Evolutionary conservation across 2,888 invertebrate species (phyloP).

Genomic region (Melieria picta): DNA sequence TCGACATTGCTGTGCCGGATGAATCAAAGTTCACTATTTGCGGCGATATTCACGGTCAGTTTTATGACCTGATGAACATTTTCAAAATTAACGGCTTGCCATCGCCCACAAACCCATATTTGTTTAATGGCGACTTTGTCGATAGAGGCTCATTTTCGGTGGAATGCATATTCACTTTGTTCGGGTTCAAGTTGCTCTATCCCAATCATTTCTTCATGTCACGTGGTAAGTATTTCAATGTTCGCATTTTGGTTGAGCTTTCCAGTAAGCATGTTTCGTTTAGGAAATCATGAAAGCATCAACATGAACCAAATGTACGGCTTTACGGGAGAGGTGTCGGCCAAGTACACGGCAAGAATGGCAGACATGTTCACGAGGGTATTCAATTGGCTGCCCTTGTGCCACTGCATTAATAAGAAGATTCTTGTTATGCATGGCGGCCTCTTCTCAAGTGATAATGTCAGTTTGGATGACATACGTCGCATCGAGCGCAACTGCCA

Average conservation of each 20-base stretch:
- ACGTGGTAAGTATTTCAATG: slow-evolving; percentile 76
- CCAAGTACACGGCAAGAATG: slow-evolving; percentile 95
- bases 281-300: slow-evolving; percentile 97
- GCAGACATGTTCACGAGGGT: slow-evolving; percentile 98
- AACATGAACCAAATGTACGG: slow-evolving; percentile 99
- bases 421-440: slow-evolving; percentile 97
- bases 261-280: slow-evolving; percentile 30
- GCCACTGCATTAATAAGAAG: slow-evolving; percentile 90
- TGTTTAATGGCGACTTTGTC: slow-evolving; percentile 99
- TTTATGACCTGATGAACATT: slow-evolving; percentile 97
- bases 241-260: neutral
- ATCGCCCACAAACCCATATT: slow-evolving; percentile 91
- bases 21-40: slow-evolving; percentile 96
- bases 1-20: slow-evolving; percentile 88
- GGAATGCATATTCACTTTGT: slow-evolving; percentile 97
- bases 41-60: slow-evolving; percentile 99
- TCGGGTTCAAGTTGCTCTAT: slow-evolving; percentile 95
- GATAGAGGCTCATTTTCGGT: slow-evolving; percentile 99
- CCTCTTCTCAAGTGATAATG: slow-evolving; percentile 90
- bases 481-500: slow-evolving; percentile 92
- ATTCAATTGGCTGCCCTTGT: slow-evolving; percentile 96
- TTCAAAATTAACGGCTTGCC: slow-evolving; percentile 97
- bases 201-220: slow-evolving; percentile 98
- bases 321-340: slow-evolving; percentile 97
- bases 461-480: slow-evolving; percentile 92